These are phyloP conservation scores for Meteorus colon DNA, from an alignment of 2,888 invertebrate genomes.

Conservation along the genomic window DNA sequence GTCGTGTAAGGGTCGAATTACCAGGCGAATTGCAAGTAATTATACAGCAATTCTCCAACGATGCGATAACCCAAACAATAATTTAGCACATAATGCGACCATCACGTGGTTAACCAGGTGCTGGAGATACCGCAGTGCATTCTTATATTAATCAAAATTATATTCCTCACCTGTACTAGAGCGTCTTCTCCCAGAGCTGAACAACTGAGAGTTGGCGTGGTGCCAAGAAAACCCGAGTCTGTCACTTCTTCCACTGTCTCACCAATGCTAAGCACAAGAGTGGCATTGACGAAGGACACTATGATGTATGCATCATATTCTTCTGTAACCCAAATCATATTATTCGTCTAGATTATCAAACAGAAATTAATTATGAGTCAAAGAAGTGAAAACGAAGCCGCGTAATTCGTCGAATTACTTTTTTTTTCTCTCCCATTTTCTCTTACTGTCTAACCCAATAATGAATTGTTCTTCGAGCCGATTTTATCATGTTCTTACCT, in stretches of 20 bases:
- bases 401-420: conserved; percentile 8
- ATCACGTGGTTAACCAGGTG: conserved; percentile 67
- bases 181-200: conserved; percentile 98
- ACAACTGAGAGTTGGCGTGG: conserved; percentile 98
- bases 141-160: conserved; percentile 21
- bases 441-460: conserved; percentile 35
- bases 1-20: conserved; percentile 63
- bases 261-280: conserved; percentile 98
- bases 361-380: conserved; percentile 32
- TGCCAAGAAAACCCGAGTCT: conserved; percentile 98
- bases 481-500: conserved; percentile 64
- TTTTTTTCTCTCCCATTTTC: conserved; percentile 30
- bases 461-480: conserved; percentile 38
- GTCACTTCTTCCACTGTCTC: conserved; percentile 99
- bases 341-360: conserved; percentile 53
- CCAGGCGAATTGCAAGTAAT: conserved; percentile 63
- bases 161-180: conserved; percentile 86
- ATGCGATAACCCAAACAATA: conserved; percentile 64
- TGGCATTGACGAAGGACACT: conserved; percentile 99
- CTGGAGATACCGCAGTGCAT: conserved; percentile 73
- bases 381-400: conserved; percentile 12
- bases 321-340: conserved; percentile 86
- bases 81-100: conserved; percentile 70
- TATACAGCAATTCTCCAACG: conserved; percentile 66
- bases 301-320: conserved; percentile 99